Evolutionary conservation across 2,113 vertebrate genomes (phyloP), one percentile per base, ranked within the genome.

Genomic region (Bufo bufo): DNA sequence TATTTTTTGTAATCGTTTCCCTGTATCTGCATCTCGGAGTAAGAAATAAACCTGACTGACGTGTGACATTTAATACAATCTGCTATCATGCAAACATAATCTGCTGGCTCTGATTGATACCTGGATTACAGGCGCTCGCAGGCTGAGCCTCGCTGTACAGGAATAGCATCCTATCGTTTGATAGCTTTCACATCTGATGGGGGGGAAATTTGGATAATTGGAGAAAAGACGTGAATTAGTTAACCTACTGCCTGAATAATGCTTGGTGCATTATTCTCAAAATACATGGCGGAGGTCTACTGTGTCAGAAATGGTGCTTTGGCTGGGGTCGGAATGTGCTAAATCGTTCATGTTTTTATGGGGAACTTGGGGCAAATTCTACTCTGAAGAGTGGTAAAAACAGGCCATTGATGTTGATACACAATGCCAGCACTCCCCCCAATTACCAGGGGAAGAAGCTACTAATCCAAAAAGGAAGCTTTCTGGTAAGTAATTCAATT

Each of bases 181-280:
- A 23, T 13, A 56, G 4, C 23, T 2, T 23, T 19, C 23, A 16
- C 49, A 33, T 75, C 45, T 10, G 43, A 52, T 20, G 23, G 74
- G 16, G 65, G 65, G 58, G 8, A 84, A 71, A 84, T 84, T 54
- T 71, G 82, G 50, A 56, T 84, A 84, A 84, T 84, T 84, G 82
- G 65, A 84, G 65, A 84, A 13, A 50, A 2, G 49, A 23, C 52
- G 1, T 52, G 20, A 69, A 66, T 72, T 52, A 16, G 50, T 84
- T 72, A 84, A 72, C 50, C 66, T 74, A 45, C 50, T 43, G 45
- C 49, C 65, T 6, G 69, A 54, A 72, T 20, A 45, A 84, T 71
- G 10, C 52, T 23, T 74, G 66, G 17, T 4, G 49, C 65, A 17
- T 13, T 52, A 13, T 14, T 72, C 52, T 72, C 20, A n/a, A 23